Evolutionary conservation across 2,888 invertebrate species (phyloP).

Genomic region (Gymnocheta viridis): DNA sequence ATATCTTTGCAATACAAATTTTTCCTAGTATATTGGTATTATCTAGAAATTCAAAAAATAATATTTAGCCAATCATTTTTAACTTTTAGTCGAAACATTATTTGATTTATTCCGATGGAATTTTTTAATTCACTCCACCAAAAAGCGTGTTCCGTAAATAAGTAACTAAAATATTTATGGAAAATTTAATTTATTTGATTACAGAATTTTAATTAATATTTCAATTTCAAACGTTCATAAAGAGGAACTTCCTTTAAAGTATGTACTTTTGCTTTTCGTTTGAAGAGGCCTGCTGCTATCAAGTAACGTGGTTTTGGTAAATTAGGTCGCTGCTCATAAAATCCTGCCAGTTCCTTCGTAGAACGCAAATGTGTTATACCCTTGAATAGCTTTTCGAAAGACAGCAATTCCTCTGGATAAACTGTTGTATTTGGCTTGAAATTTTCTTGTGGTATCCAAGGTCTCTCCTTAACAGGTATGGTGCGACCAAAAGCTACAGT

Average conservation of each 20-base stretch:
- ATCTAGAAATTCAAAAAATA: too few species aligned
- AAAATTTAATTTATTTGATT: too few species aligned
- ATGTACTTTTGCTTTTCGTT: slow-evolving; percentile 69
- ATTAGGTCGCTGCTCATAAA: slow-evolving; percentile 76
- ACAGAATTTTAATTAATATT: slow-evolving; percentile 72
- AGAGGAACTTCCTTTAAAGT: slow-evolving; percentile 76
- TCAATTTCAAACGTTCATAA: slow-evolving; percentile 78
- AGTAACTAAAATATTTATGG: too few species aligned
- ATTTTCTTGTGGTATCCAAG: slow-evolving; percentile 74
- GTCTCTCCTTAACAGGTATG: slow-evolving; percentile 77
- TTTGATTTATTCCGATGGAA: too few species aligned
- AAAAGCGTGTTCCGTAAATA: too few species aligned
- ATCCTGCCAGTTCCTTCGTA: slow-evolving; percentile 77
- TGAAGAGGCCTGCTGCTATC: slow-evolving; percentile 76
- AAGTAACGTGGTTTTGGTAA: slow-evolving; percentile 78
- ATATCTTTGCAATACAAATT: too few species aligned
- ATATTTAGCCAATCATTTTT: too few species aligned
- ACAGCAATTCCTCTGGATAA: slow-evolving; percentile 78
- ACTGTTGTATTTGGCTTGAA: slow-evolving; percentile 77
- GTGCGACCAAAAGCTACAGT: slow-evolving; percentile 80
- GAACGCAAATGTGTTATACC: slow-evolving; percentile 81
- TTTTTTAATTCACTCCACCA: too few species aligned
- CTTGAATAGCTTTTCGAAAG: slow-evolving; percentile 79
- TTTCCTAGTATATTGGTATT: too few species aligned
- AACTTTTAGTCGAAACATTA: too few species aligned